phyloP scores from a whole-genome alignment of 2,113 vertebrate species.

The Lampris incognitus region DNA sequence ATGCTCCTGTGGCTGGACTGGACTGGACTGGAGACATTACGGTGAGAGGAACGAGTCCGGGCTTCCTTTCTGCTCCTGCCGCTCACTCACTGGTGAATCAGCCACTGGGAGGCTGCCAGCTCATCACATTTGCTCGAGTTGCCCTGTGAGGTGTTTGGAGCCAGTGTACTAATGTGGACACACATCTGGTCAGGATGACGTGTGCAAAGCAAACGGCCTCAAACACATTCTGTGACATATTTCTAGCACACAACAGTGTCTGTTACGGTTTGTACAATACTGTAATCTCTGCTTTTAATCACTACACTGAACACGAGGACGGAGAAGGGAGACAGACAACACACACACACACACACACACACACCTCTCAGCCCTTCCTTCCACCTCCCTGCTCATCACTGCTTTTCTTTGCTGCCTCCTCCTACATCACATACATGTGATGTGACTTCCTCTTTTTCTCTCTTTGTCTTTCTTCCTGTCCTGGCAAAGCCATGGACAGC shows the following conservation, averaged over 20 bases:
- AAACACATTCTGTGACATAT: background rate
- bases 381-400: slow-evolving; percentile 10
- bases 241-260: background rate
- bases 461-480: too few relatives aligned
- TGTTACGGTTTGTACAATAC: too few relatives aligned
- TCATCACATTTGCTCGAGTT: too few relatives aligned
- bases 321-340: slow-evolving; percentile 60
- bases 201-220: slow-evolving; percentile 15
- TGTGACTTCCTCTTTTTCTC: slow-evolving; percentile 10
- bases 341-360: slow-evolving; percentile 19
- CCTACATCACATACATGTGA: slow-evolving; percentile 24
- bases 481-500: background rate
- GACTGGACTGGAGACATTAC: too few relatives aligned
- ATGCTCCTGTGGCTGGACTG: too few relatives aligned
- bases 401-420: slow-evolving; percentile 2
- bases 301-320: slow-evolving; percentile 23
- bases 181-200: background rate
- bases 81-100: too few relatives aligned
- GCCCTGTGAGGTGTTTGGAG: too few relatives aligned
- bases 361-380: slow-evolving; percentile 45
- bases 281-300: slow-evolving; percentile 51
- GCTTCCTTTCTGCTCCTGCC: too few relatives aligned
- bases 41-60: too few relatives aligned
- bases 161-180: too few relatives aligned
- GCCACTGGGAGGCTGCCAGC: too few relatives aligned